Evolutionary conservation across 2,113 vertebrate species (phyloP).

Genomic region (Romanogobio albipinnatus): DNA sequence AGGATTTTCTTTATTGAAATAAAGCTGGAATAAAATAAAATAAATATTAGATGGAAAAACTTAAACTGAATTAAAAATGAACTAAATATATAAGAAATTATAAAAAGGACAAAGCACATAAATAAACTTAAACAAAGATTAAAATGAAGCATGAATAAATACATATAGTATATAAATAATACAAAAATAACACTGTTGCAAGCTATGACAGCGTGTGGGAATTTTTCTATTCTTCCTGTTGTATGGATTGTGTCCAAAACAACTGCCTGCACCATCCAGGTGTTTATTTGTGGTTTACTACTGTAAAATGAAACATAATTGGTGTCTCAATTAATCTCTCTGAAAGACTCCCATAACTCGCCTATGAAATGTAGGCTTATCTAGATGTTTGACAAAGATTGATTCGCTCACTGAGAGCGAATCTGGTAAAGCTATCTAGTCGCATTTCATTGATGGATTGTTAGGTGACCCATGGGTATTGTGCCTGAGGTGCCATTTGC

Average conservation of each 20-base stretch:
- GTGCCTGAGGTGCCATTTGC: slow-evolving; percentile 7
- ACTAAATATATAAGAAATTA: background rate
- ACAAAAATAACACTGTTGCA: background rate
- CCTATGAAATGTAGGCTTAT: background rate
- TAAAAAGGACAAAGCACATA: too few species aligned
- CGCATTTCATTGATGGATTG: slow-evolving; percentile 31
- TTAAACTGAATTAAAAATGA: background rate
- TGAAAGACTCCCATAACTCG: background rate
- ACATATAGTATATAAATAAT: background rate
- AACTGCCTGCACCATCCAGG: background rate
- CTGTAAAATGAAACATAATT: background rate
- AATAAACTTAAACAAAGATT: background rate
- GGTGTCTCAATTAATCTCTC: background rate
- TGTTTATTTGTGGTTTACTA: background rate
- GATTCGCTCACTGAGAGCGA: background rate
- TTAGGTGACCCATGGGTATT: slow-evolving; percentile 28
- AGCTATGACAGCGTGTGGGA: background rate
- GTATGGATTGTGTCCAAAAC: background rate
- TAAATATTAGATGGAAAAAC: background rate
- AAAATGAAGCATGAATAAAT: background rate
- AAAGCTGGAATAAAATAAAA: background rate
- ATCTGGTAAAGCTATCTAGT: background rate
- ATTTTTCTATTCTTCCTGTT: background rate
- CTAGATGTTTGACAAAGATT: background rate
- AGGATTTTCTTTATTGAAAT: background rate